Evolutionary conservation across 2,888 invertebrate species (phyloP).

Genomic region (Notodonta ziczac): DNA sequence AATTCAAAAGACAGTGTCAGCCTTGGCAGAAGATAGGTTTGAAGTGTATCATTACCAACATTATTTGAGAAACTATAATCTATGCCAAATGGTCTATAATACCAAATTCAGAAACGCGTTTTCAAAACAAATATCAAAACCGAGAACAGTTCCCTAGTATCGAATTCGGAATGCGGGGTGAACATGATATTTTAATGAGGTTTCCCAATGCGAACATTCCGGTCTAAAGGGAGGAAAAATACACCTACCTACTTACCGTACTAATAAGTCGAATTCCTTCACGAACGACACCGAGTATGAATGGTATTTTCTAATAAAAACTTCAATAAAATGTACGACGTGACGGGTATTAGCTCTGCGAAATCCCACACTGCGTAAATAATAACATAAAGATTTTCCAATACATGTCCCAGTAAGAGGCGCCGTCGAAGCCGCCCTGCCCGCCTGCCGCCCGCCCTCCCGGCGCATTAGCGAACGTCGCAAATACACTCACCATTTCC

Average conservation of each 20-base stretch:
- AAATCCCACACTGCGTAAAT: conserved; percentile 70
- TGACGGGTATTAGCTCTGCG: conserved; percentile 70
- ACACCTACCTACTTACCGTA: conserved; percentile 35
- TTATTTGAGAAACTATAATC: no score
- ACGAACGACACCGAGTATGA: conserved; percentile 52
- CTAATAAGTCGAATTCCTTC: conserved; percentile 51
- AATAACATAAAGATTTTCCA: conserved; percentile 78
- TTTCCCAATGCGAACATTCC: conserved; percentile 37
- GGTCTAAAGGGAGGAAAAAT: conserved; percentile 24
- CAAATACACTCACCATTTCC: conserved; percentile 29
- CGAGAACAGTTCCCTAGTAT: conserved; percentile 28
- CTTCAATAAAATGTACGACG: conserved; percentile 68
- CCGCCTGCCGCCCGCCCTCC: conserved; percentile 16
- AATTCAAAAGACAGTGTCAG: no score
- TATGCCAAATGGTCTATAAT: background rate
- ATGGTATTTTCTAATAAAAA: conserved; percentile 76
- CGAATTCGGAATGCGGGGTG: conserved; percentile 29
- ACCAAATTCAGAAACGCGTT: background rate
- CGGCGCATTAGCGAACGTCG: conserved; percentile 29
- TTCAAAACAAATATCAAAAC: conserved; percentile 4
- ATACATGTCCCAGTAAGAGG: conserved; percentile 67
- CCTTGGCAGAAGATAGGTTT: no score
- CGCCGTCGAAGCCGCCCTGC: conserved; percentile 25
- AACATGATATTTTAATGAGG: conserved; percentile 55
- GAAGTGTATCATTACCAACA: no score